These are phyloP conservation scores for Axinella damicornis DNA, from an alignment of 37 sponge, comb jelly and placozoan genomes.

Conservation along the genomic window DNA sequence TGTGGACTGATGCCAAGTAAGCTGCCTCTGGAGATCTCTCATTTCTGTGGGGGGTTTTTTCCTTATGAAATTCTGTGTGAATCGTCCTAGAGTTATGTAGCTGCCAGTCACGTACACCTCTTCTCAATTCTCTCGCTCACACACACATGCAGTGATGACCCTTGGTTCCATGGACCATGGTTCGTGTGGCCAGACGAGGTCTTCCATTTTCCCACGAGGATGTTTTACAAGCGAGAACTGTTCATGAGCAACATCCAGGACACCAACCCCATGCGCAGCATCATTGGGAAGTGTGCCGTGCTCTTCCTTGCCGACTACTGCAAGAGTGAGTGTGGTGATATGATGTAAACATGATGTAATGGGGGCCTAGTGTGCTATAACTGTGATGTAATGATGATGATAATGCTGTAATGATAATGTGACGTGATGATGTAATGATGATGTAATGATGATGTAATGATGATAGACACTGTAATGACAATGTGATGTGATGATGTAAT, in stretches of 20 bases:
- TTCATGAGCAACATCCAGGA: slow-evolving; percentile 92
- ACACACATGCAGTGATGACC: slow-evolving; percentile 63
- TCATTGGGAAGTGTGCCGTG: slow-evolving; percentile 83
- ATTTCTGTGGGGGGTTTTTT: too few relatives aligned
- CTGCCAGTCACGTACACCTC: neutral
- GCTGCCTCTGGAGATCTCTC: too few relatives aligned
- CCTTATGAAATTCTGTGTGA: too few relatives aligned
- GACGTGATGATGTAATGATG: too few relatives aligned
- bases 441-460: neutral
- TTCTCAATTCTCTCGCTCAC: neutral
- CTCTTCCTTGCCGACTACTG: slow-evolving; percentile 71
- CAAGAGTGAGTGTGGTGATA: slow-evolving; percentile 77
- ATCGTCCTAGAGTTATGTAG: neutral
- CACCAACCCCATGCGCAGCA: slow-evolving; percentile 92
- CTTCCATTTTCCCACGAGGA: slow-evolving; percentile 78
- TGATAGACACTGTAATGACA: too few relatives aligned
- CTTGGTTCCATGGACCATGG: slow-evolving; percentile 95
- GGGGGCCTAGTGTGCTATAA: too few relatives aligned
- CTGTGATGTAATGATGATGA: too few relatives aligned
- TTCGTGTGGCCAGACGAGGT: slow-evolving; percentile 85
- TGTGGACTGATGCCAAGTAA: slow-evolving; percentile 94
- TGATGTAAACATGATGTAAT: too few relatives aligned
- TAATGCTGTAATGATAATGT: too few relatives aligned
- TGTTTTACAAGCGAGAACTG: slow-evolving; percentile 86
- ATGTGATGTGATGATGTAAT: neutral